Evolutionary conservation across 2,797 vertebrate species (phyloP).

Genomic region (Rhynchotus rufescens): DNA sequence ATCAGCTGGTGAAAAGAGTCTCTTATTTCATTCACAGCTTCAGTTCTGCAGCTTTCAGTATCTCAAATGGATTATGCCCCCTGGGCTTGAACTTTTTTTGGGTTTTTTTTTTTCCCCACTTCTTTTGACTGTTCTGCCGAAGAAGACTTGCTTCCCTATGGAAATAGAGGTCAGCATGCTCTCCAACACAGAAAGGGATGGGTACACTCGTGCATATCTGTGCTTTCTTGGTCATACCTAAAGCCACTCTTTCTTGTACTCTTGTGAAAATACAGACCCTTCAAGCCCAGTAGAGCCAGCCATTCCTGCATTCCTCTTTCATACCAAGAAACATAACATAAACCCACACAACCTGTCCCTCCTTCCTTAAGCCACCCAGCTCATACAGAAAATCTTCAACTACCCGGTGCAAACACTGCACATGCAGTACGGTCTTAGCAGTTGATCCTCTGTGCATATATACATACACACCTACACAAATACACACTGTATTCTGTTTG

Average conservation of each 20-base stretch:
- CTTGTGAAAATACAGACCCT: background rate
- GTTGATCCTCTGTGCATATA: background rate
- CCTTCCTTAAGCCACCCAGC: background rate
- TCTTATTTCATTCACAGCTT: constrained; percentile 22
- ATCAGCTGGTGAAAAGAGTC: background rate
- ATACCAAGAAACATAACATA: background rate
- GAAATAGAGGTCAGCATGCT: background rate
- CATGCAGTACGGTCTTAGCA: background rate
- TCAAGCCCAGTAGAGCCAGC: background rate
- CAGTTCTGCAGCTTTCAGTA: background rate
- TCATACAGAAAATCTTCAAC: background rate
- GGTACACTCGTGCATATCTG: too few relatives aligned
- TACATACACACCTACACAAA: too few relatives aligned
- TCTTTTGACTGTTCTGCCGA: background rate
- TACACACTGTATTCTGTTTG: too few relatives aligned
- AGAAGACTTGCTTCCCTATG: background rate
- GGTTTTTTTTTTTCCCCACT: accelerated
- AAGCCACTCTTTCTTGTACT: background rate
- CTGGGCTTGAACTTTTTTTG: background rate
- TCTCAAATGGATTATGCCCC: background rate
- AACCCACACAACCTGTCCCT: background rate
- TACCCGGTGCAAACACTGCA: background rate
- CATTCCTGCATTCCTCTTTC: background rate
- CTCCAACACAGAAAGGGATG: too few relatives aligned
- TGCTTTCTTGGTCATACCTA: background rate